phyloP scores from a whole-genome alignment of 1,140 invertebrate genomes.

The Diorhabda elongata region DNA sequence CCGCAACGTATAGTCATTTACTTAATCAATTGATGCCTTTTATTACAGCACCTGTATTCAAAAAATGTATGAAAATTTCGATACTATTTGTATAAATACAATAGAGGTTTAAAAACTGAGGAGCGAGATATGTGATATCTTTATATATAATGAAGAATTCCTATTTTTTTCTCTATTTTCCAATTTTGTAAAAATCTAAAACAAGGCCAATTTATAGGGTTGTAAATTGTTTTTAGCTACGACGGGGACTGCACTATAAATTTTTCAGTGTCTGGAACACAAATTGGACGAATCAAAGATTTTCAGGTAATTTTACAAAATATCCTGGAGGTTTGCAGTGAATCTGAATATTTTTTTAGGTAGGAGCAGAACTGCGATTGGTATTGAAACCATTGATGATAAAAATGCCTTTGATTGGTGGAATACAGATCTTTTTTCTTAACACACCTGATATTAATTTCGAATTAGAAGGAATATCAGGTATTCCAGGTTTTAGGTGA shows the following conservation, averaged over 20 bases:
- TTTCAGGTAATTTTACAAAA: constrained; percentile 49
- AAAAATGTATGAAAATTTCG: too few species aligned
- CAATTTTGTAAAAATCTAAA: too few species aligned
- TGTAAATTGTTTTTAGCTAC: constrained; percentile 58
- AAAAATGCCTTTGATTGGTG: constrained; percentile 82
- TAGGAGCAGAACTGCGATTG: constrained; percentile 79
- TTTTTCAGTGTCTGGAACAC: constrained; percentile 73
- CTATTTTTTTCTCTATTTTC: too few species aligned
- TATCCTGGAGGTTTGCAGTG: background rate
- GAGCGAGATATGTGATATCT: too few species aligned
- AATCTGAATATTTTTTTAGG: constrained; percentile 51
- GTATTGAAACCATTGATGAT: constrained; percentile 90
- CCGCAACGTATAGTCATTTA: too few species aligned
- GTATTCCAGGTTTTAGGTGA: constrained; percentile 79
- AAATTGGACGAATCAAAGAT: constrained; percentile 82
- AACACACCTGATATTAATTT: constrained; percentile 93
- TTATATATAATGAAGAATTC: too few species aligned
- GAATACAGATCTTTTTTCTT: constrained; percentile 88
- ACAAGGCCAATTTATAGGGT: too few species aligned
- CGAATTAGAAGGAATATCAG: constrained; percentile 86
- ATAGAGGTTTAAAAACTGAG: too few species aligned
- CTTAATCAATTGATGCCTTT: too few species aligned
- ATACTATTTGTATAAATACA: too few species aligned
- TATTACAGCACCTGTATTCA: too few species aligned
- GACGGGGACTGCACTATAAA: constrained; percentile 90